A percentile compares a stretch with the other conserved stretches of the same genome.
Evolutionary conservation across 1,140 invertebrate genomes (phyloP).

Genomic region (Trichonephila clavipes): DNA sequence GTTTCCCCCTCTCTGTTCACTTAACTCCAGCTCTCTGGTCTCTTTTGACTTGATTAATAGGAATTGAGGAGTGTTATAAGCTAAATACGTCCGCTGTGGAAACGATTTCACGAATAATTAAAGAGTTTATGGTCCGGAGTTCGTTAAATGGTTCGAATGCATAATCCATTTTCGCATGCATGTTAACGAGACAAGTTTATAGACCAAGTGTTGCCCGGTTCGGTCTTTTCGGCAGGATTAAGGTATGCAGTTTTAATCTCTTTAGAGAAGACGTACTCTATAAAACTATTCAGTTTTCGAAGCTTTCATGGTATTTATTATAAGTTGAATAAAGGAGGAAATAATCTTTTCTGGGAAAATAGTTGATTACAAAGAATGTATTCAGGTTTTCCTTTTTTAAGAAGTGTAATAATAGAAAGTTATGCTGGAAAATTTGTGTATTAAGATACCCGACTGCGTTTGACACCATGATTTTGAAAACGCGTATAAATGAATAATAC

Average conservation of each 20-base stretch:
- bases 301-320: background rate
- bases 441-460: too few species aligned
- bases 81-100: background rate
- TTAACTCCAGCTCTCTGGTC: background rate
- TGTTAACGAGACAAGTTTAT: background rate
- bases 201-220: background rate
- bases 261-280: background rate
- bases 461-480: too few species aligned
- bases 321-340: background rate
- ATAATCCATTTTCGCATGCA: slow-evolving; percentile 21
- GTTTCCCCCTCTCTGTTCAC: background rate
- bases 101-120: slow-evolving; percentile 35
- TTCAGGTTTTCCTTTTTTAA: too few species aligned
- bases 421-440: too few species aligned
- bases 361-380: too few species aligned
- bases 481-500: too few species aligned
- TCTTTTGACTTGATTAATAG: slow-evolving; percentile 10
- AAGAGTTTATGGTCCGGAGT: slow-evolving; percentile 23
- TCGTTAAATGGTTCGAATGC: slow-evolving; percentile 37
- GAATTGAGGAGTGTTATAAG: slow-evolving; percentile 22
- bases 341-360: too few species aligned
- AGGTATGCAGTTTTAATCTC: background rate
- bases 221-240: background rate
- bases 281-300: background rate
- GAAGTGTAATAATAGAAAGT: too few species aligned